phyloP scores from a whole-genome alignment of 2,888 invertebrate species.

The Dasysyrphus albostriatus region DNA sequence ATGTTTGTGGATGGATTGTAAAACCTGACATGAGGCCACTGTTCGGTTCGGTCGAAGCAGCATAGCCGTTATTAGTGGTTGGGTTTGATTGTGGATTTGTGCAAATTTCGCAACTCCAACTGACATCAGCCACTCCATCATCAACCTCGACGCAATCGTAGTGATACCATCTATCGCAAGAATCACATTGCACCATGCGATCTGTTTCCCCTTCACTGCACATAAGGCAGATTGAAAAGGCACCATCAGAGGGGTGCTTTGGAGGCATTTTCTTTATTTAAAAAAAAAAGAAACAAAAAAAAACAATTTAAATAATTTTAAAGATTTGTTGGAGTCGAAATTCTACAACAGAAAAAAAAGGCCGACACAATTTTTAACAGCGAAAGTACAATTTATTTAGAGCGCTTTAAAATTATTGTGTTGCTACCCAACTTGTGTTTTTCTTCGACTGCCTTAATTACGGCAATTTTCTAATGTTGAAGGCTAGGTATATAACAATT shows the following conservation, averaged over 20 bases:
- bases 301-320: constrained; percentile 3
- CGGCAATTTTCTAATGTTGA: not conserved
- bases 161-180: no score
- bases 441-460: not conserved
- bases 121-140: no score
- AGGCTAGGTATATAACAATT: not conserved
- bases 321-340: constrained; percentile 36
- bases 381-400: not conserved
- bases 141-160: no score
- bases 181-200: no score
- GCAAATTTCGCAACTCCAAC: no score
- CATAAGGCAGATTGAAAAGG: not conserved
- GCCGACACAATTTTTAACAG: constrained; percentile 17
- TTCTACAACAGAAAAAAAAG: not conserved
- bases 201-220: no score
- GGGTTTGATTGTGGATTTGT: no score
- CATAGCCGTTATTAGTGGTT: no score
- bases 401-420: constrained; percentile 1
- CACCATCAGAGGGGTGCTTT: not conserved
- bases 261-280: not conserved
- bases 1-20: no score
- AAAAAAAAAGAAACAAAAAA: not conserved
- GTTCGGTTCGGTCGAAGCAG: no score
- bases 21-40: no score
- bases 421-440: not conserved